A percentile compares a stretch with the other conserved stretches of the same genome.
Evolutionary conservation across 2,888 invertebrate species (phyloP).

Genomic region (Cantharis nigra): DNA sequence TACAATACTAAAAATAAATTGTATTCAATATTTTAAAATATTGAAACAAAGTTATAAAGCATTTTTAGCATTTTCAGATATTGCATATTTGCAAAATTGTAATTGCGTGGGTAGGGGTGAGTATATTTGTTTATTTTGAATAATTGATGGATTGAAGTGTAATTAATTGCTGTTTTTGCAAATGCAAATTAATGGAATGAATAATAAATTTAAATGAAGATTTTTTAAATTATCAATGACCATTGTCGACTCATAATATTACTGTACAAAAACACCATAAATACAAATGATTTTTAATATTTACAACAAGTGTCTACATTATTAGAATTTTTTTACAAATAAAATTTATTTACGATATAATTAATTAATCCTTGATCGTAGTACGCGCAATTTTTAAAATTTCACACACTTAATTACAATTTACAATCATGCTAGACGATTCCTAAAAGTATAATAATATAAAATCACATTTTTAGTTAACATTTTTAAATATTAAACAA

Average conservation of each 20-base stretch:
- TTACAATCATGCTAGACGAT: background rate
- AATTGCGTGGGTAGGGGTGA: too few species aligned
- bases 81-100: too few species aligned
- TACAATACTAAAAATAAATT: too few species aligned
- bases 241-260: background rate
- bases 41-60: too few species aligned
- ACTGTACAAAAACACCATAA: background rate
- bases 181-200: too few species aligned
- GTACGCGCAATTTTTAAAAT: background rate
- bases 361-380: slow-evolving; percentile 1
- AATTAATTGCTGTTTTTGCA: too few species aligned
- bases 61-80: too few species aligned
- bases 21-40: too few species aligned
- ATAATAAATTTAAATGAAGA: too few species aligned
- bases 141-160: too few species aligned
- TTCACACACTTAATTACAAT: background rate
- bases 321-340: slow-evolving; percentile 3
- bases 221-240: too few species aligned
- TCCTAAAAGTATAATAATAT: background rate
- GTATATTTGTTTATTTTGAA: too few species aligned
- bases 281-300: slow-evolving; percentile 20
- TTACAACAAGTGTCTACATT: slow-evolving; percentile 18
- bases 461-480: background rate
- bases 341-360: slow-evolving; percentile 9
- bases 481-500: background rate